Base-by-base conservation (phyloP, 2,888 invertebrate genomes). In the Dichetophora obliterata region DNA sequence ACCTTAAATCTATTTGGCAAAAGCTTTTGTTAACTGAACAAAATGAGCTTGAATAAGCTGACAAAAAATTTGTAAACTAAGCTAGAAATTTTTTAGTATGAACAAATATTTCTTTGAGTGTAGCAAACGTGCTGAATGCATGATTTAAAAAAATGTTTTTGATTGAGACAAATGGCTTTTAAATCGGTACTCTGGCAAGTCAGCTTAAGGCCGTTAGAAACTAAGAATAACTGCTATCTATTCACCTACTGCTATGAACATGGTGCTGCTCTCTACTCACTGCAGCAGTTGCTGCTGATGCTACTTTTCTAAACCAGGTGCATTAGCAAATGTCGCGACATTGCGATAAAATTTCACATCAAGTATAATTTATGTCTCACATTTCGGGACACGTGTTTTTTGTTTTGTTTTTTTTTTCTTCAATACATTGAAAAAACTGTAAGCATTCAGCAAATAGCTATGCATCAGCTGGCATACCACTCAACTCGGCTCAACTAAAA, bases 281-380 rank as follows among this genome's bases (percentile, higher is more conserved):
- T n/a, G n/a, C n/a, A n/a, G n/a, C n/a, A 14, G n/a, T 3, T 31
- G 24, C 19, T 19, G 19, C 27, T 9, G 3, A 16, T 50, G 4
- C 11, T 22, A 9, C 48, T 43, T 19, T 9, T 2, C 43, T n/a
- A 31, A 69, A 66, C 59, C 72, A 75, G 75, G 72, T 78, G 75
- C 78, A 75, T 75, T 78, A 68, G 75, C 43, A 48, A 72, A 61
- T 75, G 73, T 78, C 78, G 77, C 78, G 74, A 70, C 76, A 73
- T 61, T 74, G 70, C 73, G 78, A 78, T 78, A 74, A 78, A 76
- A 76, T 76, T 70, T 70, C 78, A 59, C 72, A 75, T 75, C 75
- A 79, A 80, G 78, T 78, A 81, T 80, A 80, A 81, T 80, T 80
- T 82, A 82, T 81, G 76, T 77, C 75, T 75, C 66, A 65, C 79